Evolutionary conservation across 2,113 vertebrate genomes (phyloP).

Genomic region (Nannobrachium achirus): DNA sequence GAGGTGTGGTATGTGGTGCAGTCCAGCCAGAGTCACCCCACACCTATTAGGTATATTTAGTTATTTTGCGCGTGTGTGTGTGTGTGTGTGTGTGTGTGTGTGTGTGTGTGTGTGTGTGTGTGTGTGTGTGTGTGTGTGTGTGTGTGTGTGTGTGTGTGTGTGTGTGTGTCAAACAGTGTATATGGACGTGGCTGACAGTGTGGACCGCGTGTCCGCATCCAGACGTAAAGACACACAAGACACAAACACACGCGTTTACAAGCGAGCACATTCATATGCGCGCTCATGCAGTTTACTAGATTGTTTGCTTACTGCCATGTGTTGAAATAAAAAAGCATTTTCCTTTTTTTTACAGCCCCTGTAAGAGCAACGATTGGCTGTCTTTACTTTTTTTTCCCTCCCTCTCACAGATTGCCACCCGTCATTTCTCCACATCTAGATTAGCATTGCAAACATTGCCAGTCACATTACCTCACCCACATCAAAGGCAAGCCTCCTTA

Average conservation of each 20-base stretch:
- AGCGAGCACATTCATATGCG: no score
- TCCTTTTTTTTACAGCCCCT: slow-evolving; percentile 7
- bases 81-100: neutral
- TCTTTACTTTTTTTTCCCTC: slow-evolving; percentile 11
- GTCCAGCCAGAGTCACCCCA: no score
- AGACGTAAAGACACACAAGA: no score
- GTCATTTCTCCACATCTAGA: slow-evolving; percentile 65
- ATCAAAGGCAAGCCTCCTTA: slow-evolving; percentile 75
- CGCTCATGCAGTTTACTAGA: slow-evolving; percentile 18
- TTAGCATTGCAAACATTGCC: slow-evolving; percentile 79
- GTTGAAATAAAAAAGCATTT: no score
- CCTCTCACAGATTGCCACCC: slow-evolving; percentile 47
- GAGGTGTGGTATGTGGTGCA: slow-evolving; percentile 7
- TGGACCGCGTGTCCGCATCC: no score
- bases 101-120: neutral
- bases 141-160: neutral
- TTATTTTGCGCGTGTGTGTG: slow-evolving; percentile 6
- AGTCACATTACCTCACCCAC: slow-evolving; percentile 79
- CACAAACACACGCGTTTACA: no score
- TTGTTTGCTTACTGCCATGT: neutral
- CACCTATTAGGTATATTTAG: slow-evolving; percentile 26
- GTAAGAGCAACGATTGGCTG: slow-evolving; percentile 23
- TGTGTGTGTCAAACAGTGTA: neutral
- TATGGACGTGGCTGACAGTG: neutral
- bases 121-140: neutral